Evolutionary conservation across 2,797 vertebrate genomes (phyloP).

Genomic region (Phyllotis vaccarum): DNA sequence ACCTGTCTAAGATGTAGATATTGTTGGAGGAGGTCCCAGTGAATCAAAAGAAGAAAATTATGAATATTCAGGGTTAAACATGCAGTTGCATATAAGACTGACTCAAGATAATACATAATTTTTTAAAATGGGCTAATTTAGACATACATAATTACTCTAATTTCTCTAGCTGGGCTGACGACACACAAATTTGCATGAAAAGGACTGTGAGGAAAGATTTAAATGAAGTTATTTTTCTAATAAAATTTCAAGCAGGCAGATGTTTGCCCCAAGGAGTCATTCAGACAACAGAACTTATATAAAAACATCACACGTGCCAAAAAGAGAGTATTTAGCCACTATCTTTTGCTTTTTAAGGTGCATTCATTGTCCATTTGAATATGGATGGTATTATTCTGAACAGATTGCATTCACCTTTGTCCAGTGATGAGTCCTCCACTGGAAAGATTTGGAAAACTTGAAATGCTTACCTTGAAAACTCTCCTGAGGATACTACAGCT

Average conservation of each 20-base stretch:
- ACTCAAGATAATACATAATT: neutral
- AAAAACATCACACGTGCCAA: conserved; percentile 69
- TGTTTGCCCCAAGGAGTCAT: conserved; percentile 80
- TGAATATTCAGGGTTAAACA: conserved; percentile 43
- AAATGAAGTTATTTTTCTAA: conserved; percentile 82
- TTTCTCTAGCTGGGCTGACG: conserved; percentile 29
- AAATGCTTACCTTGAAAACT: conserved; percentile 74
- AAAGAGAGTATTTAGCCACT: conserved; percentile 39
- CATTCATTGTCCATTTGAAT: neutral
- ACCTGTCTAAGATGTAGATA: neutral
- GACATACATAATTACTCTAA: conserved; percentile 37
- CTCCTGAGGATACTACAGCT: conserved; percentile 74
- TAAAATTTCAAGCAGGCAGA: conserved; percentile 76
- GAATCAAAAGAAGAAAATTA: conserved; percentile 28
- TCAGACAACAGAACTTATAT: conserved; percentile 73
- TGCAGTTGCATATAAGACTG: conserved; percentile 6
- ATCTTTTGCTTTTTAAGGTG: conserved; percentile 51
- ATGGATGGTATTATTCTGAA: conserved; percentile 64
- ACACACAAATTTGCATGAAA: conserved; percentile 61
- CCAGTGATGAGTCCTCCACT: conserved; percentile 66
- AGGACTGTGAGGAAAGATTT: conserved; percentile 72
- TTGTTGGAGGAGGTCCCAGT: conserved; percentile 24
- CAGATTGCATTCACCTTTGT: conserved; percentile 51
- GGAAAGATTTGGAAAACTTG: conserved; percentile 52
- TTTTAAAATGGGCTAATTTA: conserved; percentile 56